Percentiles rank a stretch among this genome's conserved stretches.
phyloP scores from a whole-genome alignment of 2,797 vertebrate species.

The Acanthiza pusilla region DNA sequence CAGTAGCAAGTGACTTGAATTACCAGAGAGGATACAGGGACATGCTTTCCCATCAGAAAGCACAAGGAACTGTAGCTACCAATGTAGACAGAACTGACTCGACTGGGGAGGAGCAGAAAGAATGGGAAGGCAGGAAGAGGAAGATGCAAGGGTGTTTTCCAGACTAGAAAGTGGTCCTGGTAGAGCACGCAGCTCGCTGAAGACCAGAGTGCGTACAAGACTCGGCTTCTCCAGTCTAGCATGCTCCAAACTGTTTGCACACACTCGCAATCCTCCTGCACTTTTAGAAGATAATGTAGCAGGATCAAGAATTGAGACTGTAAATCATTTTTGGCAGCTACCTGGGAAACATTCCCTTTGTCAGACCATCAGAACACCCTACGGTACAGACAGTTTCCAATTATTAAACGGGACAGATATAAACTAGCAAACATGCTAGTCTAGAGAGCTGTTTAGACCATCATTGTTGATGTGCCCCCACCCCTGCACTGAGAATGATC shows the following conservation, averaged over 20 bases:
- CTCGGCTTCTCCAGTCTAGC: conserved; percentile 63
- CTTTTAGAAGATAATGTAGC: conserved; percentile 64
- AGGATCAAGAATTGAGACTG: conserved; percentile 52
- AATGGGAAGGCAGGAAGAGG: conserved; percentile 39
- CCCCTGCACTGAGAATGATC: conserved; percentile 80
- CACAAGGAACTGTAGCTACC: conserved; percentile 45
- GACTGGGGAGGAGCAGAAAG: background rate
- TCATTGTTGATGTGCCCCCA: conserved; percentile 70
- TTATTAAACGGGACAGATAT: conserved; percentile 37
- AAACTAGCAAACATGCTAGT: conserved; percentile 73
- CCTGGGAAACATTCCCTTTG: conserved; percentile 34
- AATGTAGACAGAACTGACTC: conserved; percentile 16
- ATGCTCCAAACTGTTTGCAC: conserved; percentile 55
- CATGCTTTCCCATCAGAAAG: conserved; percentile 66
- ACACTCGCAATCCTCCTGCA: conserved; percentile 54
- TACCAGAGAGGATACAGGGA: conserved; percentile 12
- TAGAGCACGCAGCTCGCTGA: conserved; percentile 50
- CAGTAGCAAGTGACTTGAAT: conserved; percentile 37
- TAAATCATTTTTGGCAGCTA: conserved; percentile 45
- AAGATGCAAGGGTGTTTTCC: conserved; percentile 65
- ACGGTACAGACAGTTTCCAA: conserved; percentile 40
- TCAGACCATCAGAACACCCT: conserved; percentile 46
- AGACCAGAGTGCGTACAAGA: conserved; percentile 40
- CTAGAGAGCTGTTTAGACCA: conserved; percentile 75
- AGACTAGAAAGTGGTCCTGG: conserved; percentile 62